These are phyloP conservation scores for Scleropages formosus DNA, from an alignment of 2,797 vertebrate species.

Conservation along the genomic window DNA sequence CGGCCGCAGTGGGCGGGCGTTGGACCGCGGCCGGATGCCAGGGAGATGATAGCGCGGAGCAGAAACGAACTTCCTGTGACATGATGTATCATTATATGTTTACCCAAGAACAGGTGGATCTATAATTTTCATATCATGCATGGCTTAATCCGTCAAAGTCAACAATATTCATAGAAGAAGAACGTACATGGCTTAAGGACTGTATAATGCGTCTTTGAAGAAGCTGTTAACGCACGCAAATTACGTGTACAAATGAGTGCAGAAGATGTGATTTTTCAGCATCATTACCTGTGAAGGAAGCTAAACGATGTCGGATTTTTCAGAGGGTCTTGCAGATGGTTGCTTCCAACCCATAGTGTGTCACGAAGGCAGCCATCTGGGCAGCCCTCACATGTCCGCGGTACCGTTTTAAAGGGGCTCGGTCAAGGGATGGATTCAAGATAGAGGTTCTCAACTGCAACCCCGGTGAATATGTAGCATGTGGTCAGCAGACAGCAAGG, in stretches of 20 bases:
- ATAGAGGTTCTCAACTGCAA: too few relatives aligned
- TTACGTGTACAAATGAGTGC: not conserved
- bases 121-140: not conserved
- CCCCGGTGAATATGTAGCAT: too few relatives aligned
- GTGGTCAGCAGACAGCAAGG: too few relatives aligned
- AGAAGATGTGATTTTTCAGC: not conserved
- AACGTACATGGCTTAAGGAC: not conserved
- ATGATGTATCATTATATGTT: not conserved
- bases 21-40: too few relatives aligned
- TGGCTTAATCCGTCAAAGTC: not conserved
- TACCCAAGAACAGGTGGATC: not conserved
- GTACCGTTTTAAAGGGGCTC: too few relatives aligned
- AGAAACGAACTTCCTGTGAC: not conserved
- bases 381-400: too few relatives aligned
- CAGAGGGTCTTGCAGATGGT: conserved; percentile 4
- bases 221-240: not conserved
- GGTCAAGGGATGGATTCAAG: too few relatives aligned
- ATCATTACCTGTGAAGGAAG: conserved; percentile 6
- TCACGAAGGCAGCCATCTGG: too few relatives aligned
- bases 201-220: not conserved
- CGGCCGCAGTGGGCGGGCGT: not conserved
- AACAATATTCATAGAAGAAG: too few relatives aligned
- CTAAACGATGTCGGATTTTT: not conserved
- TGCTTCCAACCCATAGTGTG: too few relatives aligned
- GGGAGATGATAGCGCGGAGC: too few relatives aligned